Conservation (phyloP, 2,113 vertebrate genomes). For the Alectura lathami region DNA sequence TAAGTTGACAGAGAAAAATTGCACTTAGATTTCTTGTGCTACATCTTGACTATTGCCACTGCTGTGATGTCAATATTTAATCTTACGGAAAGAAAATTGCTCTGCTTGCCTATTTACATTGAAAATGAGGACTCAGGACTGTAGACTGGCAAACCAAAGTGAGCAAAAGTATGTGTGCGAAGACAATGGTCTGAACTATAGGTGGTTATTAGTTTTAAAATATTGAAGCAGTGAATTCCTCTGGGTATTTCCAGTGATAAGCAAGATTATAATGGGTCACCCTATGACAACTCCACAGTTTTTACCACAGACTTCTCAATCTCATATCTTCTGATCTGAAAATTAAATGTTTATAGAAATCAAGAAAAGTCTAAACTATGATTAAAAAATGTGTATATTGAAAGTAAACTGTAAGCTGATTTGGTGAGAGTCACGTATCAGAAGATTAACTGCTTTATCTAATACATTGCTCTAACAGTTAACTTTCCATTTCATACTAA, state of each 20-base stretch:
- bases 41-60: neutral
- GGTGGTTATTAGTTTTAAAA: neutral
- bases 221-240: neutral
- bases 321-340: fast-evolving
- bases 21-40: neutral
- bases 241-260: neutral
- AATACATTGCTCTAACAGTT: neutral
- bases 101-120: fast-evolving
- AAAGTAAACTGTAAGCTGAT: neutral
- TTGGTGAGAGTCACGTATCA: neutral
- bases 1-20: neutral
- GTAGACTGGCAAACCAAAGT: fast-evolving
- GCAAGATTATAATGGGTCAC: neutral
- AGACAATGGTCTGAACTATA: neutral
- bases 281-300: neutral
- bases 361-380: neutral
- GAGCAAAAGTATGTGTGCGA: fast-evolving
- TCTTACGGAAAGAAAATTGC: neutral
- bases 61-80: neutral
- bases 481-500: neutral
- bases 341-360: neutral
- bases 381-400: neutral
- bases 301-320: neutral
- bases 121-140: neutral
- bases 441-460: neutral